These are phyloP conservation scores for Endotricha flammealis DNA, from an alignment of 2,888 invertebrate genomes.

Conservation along the genomic window DNA sequence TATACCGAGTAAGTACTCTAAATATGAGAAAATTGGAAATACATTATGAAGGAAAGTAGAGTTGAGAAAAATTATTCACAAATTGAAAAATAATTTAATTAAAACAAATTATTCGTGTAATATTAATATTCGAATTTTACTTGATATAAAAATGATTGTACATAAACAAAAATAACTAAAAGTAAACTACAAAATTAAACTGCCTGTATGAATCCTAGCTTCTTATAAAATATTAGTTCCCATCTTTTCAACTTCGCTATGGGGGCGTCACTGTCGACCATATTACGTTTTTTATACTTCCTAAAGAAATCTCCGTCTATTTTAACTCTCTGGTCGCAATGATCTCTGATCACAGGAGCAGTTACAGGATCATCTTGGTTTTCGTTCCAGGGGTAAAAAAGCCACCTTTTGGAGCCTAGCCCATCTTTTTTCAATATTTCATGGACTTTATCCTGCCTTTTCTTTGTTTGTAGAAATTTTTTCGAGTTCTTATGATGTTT, in stretches of 20 bases:
- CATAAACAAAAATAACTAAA: too few species aligned
- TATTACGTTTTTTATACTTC: constrained; percentile 56
- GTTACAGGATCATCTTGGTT: constrained; percentile 16
- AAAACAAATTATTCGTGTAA: too few species aligned
- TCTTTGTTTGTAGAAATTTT: constrained; percentile 59
- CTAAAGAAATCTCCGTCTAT: constrained; percentile 62
- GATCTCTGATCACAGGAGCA: constrained; percentile 33
- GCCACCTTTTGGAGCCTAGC: constrained; percentile 62
- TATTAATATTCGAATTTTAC: too few species aligned
- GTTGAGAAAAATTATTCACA: too few species aligned
- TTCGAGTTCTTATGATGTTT: constrained; percentile 52
- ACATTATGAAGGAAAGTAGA: too few species aligned
- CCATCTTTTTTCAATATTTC: constrained; percentile 63
- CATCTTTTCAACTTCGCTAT: constrained; percentile 64
- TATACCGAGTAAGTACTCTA: too few species aligned
- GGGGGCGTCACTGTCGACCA: constrained; percentile 53
- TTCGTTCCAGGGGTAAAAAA: constrained; percentile 54
- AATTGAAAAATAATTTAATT: too few species aligned
- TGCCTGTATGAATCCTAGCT: constrained; percentile 64
- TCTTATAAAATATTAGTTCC: constrained; percentile 67
- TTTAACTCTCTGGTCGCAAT: constrained; percentile 58
- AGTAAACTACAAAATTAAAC: too few species aligned
- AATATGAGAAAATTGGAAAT: too few species aligned
- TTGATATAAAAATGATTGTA: too few species aligned
- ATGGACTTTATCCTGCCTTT: constrained; percentile 56